Base-by-base conservation (phyloP, 2,888 invertebrate species). In the Drosophila recens region DNA sequence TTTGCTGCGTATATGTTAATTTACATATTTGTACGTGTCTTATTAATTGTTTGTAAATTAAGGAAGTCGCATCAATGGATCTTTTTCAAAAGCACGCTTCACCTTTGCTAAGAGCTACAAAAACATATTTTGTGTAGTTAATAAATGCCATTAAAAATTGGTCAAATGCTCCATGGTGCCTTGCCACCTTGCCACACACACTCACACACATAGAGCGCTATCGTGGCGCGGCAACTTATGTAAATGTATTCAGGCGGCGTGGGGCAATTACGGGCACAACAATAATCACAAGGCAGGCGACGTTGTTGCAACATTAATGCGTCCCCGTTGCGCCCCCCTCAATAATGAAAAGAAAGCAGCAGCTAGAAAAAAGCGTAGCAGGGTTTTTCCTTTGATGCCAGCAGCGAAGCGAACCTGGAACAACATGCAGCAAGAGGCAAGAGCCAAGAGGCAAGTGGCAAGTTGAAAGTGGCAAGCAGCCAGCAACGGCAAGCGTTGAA, bases 281-380 rank as follows among this genome's bases (percentile, higher is more conserved):
- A 79, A 79, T 77, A 75, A 76, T 79, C 75, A 63, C 56, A 59
- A 42, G 63, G 70, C 45, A 52, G 20, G 42, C 52, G 30, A 27
- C 46, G 23, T 33, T 42, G 70, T 23, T 71, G 75, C 75, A 65
- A 48, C 53, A 51, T 64, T 65, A 58, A 73, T 68, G 53, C 38
- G 56, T 53, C 43, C 52, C 36, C 27, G 54, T 40, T 40, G 15
- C 36, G 62, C 9, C 9, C 6, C 0, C 36, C 58, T 33, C 58
- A 56, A 54, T 74, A 69, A 69, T 79, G 79, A 79, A 74, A 74
- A 56, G 57, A 79, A 69, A 75, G 62, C 74, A 62, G 48, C 67
- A 23, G 6, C 49, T 45, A 11, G 42, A 8, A 11, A n/a, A 23
- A 36, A 15, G n/a, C 23, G 34, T 23, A 9, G 43, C 30, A 43